Conservation (phyloP, 2,888 invertebrate genomes). For the Nymphalis c-album region DNA sequence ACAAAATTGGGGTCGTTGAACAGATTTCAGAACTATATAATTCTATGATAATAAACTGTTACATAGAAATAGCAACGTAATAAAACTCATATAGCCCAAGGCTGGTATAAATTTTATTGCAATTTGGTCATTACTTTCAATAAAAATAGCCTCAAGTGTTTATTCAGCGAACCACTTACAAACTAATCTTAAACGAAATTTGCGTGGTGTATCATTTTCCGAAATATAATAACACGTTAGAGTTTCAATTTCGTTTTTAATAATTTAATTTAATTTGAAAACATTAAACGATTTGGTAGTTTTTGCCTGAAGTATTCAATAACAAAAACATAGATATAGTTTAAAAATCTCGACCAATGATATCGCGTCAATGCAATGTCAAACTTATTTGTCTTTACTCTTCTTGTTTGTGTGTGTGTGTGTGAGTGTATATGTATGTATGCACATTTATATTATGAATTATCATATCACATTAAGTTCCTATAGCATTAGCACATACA, state of each 20-base stretch:
- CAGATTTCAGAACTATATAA: constrained; percentile 42
- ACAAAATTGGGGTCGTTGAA: constrained; percentile 57
- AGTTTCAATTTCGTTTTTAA: neutral
- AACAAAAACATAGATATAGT: too few species aligned
- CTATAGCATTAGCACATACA: too few species aligned
- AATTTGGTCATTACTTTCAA: constrained; percentile 27
- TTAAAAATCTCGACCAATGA: too few species aligned
- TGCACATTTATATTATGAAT: too few species aligned
- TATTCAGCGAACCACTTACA: constrained; percentile 16
- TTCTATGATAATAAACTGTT: constrained; percentile 39
- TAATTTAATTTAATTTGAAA: too few species aligned
- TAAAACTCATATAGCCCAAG: constrained; percentile 39
- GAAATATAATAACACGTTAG: constrained; percentile 3
- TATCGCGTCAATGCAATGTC: too few species aligned
- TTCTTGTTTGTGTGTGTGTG: too few species aligned
- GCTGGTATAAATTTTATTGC: constrained; percentile 41
- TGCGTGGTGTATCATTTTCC: neutral
- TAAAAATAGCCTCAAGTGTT: constrained; percentile 29
- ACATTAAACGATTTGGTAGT: neutral
- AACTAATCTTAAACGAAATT: constrained; percentile 7
- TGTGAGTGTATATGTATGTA: too few species aligned
- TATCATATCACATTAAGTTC: too few species aligned
- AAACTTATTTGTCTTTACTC: too few species aligned
- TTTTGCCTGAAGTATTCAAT: too few species aligned
- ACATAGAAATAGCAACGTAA: constrained; percentile 38